Percentiles rank a stretch among this genome's conserved stretches.
Conservation (phyloP, 1,140 invertebrate genomes). For the Bombus huntii region DNA sequence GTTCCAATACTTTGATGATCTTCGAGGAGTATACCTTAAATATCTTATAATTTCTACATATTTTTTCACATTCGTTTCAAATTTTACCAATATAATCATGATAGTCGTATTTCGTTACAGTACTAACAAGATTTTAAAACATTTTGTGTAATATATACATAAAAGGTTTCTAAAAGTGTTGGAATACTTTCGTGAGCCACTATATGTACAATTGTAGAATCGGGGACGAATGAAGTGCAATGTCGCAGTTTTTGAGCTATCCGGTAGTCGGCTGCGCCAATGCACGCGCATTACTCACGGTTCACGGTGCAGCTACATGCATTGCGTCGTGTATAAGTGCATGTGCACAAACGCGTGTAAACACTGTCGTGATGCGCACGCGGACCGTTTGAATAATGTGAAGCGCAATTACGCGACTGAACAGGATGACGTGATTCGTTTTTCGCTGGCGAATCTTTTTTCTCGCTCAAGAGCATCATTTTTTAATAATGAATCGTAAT, state of each 20-base stretch:
- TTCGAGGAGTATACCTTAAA: too few relatives aligned
- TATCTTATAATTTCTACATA: too few relatives aligned
- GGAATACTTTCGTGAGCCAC: too few relatives aligned
- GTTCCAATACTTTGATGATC: too few relatives aligned
- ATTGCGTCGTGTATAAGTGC: conserved; percentile 42
- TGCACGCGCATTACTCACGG: conserved; percentile 55
- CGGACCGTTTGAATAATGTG: conserved; percentile 66
- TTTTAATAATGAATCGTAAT: background rate
- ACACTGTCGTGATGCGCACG: conserved; percentile 52
- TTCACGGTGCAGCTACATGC: conserved; percentile 46
- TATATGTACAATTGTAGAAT: background rate
- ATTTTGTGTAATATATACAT: too few relatives aligned
- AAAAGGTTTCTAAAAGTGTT: too few relatives aligned
- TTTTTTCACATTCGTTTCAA: too few relatives aligned
- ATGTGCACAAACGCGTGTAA: conserved; percentile 66
- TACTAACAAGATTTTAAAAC: too few relatives aligned
- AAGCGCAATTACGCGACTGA: conserved; percentile 64
- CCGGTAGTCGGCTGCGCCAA: conserved; percentile 3
- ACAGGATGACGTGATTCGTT: conserved; percentile 60
- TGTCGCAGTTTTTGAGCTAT: background rate
- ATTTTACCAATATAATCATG: too few relatives aligned
- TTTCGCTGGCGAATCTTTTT: conserved; percentile 24
- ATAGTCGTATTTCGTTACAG: too few relatives aligned
- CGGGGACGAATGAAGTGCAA: background rate
- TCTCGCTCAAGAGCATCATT: background rate